Evolutionary conservation across 1,140 invertebrate species (phyloP).

Genomic region (Philopotamus ludificatus): DNA sequence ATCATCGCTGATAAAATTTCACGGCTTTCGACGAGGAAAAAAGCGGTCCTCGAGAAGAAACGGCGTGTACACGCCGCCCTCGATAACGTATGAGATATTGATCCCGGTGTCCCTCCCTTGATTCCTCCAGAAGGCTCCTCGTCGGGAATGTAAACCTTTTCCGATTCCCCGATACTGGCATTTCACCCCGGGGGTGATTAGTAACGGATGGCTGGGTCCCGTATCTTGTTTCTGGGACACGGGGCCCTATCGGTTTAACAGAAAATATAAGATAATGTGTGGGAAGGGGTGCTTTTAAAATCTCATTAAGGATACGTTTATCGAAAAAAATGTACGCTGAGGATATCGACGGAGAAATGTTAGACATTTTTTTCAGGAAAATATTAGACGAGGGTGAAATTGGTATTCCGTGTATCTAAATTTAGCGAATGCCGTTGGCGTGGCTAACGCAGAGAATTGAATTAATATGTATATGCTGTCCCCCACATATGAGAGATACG

Average conservation of each 20-base stretch:
- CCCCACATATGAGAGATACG: too few species aligned
- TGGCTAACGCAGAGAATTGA: too few species aligned
- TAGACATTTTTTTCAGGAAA: too few species aligned
- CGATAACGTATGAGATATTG: not conserved
- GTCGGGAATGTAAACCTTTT: not conserved
- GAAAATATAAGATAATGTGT: not conserved
- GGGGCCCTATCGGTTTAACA: not conserved
- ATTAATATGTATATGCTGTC: too few species aligned
- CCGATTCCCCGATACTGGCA: not conserved
- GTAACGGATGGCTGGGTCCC: not conserved
- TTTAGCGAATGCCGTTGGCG: too few species aligned
- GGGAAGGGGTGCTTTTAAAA: not conserved
- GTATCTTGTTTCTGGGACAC: conserved; percentile 3
- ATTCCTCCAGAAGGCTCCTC: too few species aligned
- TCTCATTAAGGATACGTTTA: not conserved
- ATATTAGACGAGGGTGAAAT: too few species aligned
- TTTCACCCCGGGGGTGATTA: not conserved
- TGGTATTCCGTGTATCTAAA: too few species aligned
- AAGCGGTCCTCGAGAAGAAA: too few species aligned
- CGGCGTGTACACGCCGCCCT: not conserved
- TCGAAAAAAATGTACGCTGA: conserved; percentile 1
- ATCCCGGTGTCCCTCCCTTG: not conserved
- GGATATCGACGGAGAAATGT: not conserved
- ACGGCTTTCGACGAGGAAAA: too few species aligned
- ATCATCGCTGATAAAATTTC: not conserved